phyloP scores from a whole-genome alignment of 2,797 vertebrate species.

The Coracias cyanogaster region DNA sequence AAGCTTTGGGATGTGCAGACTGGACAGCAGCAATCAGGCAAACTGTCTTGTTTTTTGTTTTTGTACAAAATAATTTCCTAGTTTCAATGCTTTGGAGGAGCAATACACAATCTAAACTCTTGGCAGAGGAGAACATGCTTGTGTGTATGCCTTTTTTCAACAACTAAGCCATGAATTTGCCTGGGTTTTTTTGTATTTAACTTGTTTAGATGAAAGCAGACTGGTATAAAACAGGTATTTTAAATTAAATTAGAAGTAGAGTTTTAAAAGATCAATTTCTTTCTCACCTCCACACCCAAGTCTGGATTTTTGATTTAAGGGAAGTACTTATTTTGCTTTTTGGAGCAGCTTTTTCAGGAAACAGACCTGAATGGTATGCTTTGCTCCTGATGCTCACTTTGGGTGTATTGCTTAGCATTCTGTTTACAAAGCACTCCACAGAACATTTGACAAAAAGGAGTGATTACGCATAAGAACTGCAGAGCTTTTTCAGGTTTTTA shows the following conservation, averaged over 20 bases:
- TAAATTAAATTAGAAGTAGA: background rate
- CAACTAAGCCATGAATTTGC: background rate
- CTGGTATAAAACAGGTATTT: background rate
- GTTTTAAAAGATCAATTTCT: background rate
- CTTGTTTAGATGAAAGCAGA: background rate
- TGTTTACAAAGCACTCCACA: background rate
- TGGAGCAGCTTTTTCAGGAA: background rate
- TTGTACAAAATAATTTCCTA: background rate
- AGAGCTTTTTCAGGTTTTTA: background rate
- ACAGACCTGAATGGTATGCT: background rate
- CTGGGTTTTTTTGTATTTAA: background rate
- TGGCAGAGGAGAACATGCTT: background rate
- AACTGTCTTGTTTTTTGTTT: background rate
- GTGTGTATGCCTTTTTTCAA: background rate
- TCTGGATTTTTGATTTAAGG: background rate
- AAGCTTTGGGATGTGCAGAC: background rate
- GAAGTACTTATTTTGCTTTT: background rate
- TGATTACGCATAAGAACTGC: background rate
- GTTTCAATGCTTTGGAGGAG: background rate
- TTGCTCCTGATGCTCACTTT: background rate
- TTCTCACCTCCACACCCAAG: background rate
- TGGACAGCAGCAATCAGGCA: background rate
- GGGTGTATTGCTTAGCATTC: background rate
- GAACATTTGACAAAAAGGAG: background rate
- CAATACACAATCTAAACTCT: background rate